Percentiles rank a stretch among this genome's conserved stretches.
Conservation (phyloP, 2,113 vertebrate genomes). For the Microcebus ravelobensis region DNA sequence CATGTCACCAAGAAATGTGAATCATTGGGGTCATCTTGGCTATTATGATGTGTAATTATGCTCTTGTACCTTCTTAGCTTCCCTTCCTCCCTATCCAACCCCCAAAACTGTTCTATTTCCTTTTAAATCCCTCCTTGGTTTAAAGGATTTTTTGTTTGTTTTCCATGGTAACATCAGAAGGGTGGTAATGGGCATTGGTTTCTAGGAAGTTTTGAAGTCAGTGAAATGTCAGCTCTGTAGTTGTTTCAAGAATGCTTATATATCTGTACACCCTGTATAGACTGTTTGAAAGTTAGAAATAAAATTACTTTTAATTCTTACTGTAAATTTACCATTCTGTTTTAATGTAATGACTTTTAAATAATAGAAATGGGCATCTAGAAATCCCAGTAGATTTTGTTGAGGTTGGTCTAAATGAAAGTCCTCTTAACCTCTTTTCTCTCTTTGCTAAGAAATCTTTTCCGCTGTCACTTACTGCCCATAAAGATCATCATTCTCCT, state of each 20-base stretch:
- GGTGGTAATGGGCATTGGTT: background rate
- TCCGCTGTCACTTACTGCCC: background rate
- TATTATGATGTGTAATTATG: background rate
- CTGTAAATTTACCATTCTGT: background rate
- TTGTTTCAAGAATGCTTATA: background rate
- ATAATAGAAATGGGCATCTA: background rate
- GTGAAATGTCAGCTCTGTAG: background rate
- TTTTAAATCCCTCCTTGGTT: background rate
- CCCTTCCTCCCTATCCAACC: background rate
- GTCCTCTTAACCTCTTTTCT: background rate
- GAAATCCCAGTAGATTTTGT: background rate
- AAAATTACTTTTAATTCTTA: background rate
- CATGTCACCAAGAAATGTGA: background rate
- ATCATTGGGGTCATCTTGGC: background rate
- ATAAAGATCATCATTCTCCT: background rate
- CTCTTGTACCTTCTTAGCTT: background rate
- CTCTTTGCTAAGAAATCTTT: conserved; percentile 12
- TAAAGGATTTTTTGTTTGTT: background rate
- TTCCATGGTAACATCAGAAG: background rate
- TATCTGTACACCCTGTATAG: background rate
- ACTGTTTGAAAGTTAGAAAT: conserved; percentile 31
- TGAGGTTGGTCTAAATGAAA: background rate
- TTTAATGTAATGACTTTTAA: background rate
- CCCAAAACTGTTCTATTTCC: background rate
- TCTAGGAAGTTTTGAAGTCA: background rate